These are phyloP conservation scores for Harpalus rufipes DNA, from an alignment of 2,888 invertebrate species.

Conservation along the genomic window DNA sequence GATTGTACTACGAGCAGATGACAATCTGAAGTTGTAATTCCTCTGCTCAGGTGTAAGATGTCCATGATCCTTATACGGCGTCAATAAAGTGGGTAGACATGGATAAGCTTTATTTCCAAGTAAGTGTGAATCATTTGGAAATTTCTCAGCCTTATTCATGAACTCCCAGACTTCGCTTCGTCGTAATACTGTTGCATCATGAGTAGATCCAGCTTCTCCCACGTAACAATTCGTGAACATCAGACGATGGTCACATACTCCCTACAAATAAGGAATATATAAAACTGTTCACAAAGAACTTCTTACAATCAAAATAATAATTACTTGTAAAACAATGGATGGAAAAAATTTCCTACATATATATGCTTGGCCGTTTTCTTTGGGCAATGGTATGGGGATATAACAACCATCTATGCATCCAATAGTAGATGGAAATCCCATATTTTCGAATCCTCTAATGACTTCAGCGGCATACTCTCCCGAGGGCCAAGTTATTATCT, in stretches of 20 bases:
- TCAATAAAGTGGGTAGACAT: conserved; percentile 37
- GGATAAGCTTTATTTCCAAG: conserved; percentile 58
- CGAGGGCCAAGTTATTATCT: conserved; percentile 38
- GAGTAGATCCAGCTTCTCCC: conserved; percentile 63
- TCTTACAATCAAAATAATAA: conserved; percentile 10
- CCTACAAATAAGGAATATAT: conserved; percentile 14
- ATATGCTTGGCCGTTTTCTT: conserved; percentile 47
- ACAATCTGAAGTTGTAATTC: conserved; percentile 30
- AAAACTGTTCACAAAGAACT: conserved; percentile 27
- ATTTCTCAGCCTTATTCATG: conserved; percentile 25
- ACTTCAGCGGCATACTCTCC: conserved; percentile 36
- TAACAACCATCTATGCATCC: conserved; percentile 46
- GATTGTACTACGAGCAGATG: conserved; percentile 18
- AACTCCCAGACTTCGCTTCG: conserved; percentile 57
- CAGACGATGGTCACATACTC: conserved; percentile 56
- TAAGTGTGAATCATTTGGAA: conserved; percentile 36
- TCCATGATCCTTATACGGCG: conserved; percentile 53
- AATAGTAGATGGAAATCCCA: conserved; percentile 44
- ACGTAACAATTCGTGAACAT: conserved; percentile 61
- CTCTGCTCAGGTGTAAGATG: conserved; percentile 10
- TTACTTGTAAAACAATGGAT: conserved; percentile 42
- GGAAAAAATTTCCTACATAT: conserved; percentile 45
- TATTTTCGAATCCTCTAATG: conserved; percentile 1
- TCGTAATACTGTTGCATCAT: conserved; percentile 64
- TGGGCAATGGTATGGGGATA: conserved; percentile 41